Evolutionary conservation across 2,113 vertebrate species (phyloP), one percentile per base, ranked within the genome.

Genomic region (Lampris megalopsis): DNA sequence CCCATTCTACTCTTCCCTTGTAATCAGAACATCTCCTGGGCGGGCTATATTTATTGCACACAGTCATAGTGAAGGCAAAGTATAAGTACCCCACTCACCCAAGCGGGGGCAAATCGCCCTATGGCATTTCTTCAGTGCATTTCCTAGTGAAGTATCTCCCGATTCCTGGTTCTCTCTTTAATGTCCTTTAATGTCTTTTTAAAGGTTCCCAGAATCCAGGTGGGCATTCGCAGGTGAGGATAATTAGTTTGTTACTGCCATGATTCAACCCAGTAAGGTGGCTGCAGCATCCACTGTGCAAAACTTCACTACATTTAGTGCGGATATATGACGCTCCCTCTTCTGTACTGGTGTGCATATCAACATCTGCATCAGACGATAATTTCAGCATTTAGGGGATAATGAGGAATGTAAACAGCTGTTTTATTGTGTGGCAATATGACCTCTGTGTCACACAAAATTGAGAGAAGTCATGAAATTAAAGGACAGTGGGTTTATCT

Each of bases 211-310:
- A 68, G 75, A 24, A 52, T 68, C 63, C 77, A 83, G 72, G 68
- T 85, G 80, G 81, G 75, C 63, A 66, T 76, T 82, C 61, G n/a
- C 70, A 82, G 67, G 78, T 86, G 73, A 84, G 63, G 49, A 50
- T 36, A 66, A 54, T 75, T 80, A 79, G 48, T 53, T n/a, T 74
- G 54, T 45, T 47, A 72, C 50, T 66, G 64, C 56, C 66, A 63
- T 45, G 45, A 45, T 43, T 64, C 58, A 43, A 73, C 68, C 73
- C 68, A 78, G 64, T 71, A 61, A 76, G 66, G 45, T 52, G 36
- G 10, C 1, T 1, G 13, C 36, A 8, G 41, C n/a, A 42, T 60
- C 24, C 43, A 37, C 63, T 53, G 54, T 37, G 24, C 56, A 58
- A 1, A 58, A 36, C 24, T 58, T 56, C 13, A 56, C 49, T 50